Conservation (phyloP, 2,113 vertebrate genomes). For the Leptocoma aspasia region DNA sequence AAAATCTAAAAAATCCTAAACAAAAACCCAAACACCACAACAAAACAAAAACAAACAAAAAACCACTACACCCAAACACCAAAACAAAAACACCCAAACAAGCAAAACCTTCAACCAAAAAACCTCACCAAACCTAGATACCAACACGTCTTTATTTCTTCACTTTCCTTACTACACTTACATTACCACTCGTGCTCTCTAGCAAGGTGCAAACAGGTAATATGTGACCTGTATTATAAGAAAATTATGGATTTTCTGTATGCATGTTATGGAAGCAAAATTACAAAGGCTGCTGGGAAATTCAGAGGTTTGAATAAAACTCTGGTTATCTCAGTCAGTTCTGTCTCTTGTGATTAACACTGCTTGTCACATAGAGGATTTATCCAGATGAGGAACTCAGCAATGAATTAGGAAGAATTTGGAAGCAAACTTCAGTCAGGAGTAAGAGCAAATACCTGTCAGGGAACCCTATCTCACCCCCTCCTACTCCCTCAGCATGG, state of each 20-base stretch:
- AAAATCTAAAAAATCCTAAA: background rate
- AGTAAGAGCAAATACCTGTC: background rate
- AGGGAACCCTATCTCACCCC: background rate
- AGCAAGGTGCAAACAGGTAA: background rate
- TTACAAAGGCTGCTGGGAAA: background rate
- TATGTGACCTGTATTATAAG: background rate
- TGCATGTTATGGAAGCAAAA: background rate
- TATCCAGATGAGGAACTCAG: background rate
- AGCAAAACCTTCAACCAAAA: background rate
- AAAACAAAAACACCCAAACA: background rate
- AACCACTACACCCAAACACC: background rate
- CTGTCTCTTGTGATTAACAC: background rate
- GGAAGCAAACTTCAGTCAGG: background rate
- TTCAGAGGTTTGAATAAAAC: background rate
- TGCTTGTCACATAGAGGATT: background rate
- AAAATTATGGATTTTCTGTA: fast-evolving
- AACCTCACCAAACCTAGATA: background rate
- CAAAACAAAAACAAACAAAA: background rate
- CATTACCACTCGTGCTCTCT: background rate
- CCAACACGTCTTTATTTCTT: background rate
- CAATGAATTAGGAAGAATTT: background rate
- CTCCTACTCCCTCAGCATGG: background rate
- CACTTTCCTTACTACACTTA: background rate
- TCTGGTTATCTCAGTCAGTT: background rate
- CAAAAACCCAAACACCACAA: background rate